These are phyloP conservation scores for Patella ulyssiponensis DNA, from an alignment of 2,888 invertebrate genomes.

Conservation along the genomic window DNA sequence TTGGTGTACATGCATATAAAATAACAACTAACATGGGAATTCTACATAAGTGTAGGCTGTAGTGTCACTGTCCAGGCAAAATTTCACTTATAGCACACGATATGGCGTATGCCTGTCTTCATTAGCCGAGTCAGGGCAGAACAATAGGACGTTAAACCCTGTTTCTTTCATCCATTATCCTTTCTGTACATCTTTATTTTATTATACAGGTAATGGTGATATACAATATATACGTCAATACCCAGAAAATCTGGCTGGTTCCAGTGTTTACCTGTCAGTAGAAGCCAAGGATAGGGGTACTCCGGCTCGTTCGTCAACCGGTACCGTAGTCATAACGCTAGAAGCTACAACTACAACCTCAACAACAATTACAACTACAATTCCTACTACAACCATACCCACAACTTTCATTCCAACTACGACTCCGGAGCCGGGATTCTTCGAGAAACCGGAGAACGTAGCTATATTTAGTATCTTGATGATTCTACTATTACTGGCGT, in stretches of 20 bases:
- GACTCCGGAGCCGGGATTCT: background rate
- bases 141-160: too few species aligned
- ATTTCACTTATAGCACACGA: too few species aligned
- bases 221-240: background rate
- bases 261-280: background rate
- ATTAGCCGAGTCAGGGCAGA: too few species aligned
- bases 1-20: too few species aligned
- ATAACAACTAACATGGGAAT: too few species aligned
- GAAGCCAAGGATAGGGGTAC: background rate
- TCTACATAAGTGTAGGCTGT: too few species aligned
- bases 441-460: background rate
- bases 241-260: background rate
- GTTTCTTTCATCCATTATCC: too few species aligned
- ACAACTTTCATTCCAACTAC: background rate
- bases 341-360: background rate
- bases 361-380: background rate
- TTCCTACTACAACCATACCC: background rate
- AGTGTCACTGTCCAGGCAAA: too few species aligned
- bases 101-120: too few species aligned
- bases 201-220: background rate
- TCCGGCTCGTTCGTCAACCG: background rate
- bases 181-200: too few species aligned
- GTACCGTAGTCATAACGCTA: background rate
- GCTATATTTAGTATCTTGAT: constrained; percentile 9
- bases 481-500: background rate